phyloP scores from a whole-genome alignment of 2,888 invertebrate genomes.

The Melinaea menophilus region DNA sequence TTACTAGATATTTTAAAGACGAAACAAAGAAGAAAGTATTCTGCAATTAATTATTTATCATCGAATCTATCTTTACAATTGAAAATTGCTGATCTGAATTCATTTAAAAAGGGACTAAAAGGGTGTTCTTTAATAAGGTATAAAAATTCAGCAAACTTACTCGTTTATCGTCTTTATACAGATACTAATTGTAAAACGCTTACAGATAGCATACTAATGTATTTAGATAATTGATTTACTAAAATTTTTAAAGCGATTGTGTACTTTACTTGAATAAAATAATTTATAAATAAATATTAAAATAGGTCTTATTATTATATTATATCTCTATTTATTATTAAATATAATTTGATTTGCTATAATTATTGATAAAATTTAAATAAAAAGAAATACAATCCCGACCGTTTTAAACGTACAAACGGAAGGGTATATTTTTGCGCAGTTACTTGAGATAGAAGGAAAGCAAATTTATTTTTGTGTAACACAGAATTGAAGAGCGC shows the following conservation, averaged over 20 bases:
- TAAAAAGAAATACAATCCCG: conserved; percentile 13
- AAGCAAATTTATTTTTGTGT: conserved; percentile 32
- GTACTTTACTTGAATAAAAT: no score
- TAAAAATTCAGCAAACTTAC: conserved; percentile 41
- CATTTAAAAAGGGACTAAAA: conserved; percentile 19
- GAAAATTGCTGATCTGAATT: background rate
- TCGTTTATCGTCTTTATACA: conserved; percentile 13
- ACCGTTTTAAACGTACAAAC: conserved; percentile 21
- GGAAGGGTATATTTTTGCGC: conserved; percentile 19
- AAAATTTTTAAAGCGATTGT: no score
- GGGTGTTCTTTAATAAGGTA: conserved; percentile 41
- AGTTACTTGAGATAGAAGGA: conserved; percentile 22
- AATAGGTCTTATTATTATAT: no score
- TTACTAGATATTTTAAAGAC: no score
- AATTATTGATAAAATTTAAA: conserved; percentile 10
- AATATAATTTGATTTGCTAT: background rate
- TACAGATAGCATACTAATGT: background rate
- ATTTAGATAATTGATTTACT: no score
- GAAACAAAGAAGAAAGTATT: no score
- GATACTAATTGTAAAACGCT: conserved; percentile 22
- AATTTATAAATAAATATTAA: no score
- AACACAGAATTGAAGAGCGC: conserved; percentile 30
- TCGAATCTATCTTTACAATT: background rate
- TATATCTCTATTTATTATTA: no score
- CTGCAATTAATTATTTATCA: no score